These are phyloP conservation scores for Pseudocheirus occidentalis DNA, from an alignment of 2,797 vertebrate genomes.

Conservation along the genomic window DNA sequence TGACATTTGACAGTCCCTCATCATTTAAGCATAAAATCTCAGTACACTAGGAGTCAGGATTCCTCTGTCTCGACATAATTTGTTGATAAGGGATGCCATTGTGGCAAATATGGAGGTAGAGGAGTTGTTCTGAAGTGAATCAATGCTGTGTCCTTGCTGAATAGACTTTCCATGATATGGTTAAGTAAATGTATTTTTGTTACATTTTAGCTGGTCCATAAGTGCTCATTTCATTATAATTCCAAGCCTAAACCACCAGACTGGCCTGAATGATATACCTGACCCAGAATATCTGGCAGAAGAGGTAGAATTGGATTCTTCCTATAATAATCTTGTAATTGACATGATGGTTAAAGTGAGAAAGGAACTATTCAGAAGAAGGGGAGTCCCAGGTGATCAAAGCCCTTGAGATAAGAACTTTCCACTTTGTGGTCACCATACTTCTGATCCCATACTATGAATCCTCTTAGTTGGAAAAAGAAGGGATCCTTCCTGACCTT, in stretches of 20 bases:
- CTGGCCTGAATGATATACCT: background rate
- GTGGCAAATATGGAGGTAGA: background rate
- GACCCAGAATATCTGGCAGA: background rate
- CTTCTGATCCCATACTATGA: background rate
- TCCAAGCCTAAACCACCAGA: background rate
- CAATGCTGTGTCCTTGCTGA: background rate
- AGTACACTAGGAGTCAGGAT: background rate
- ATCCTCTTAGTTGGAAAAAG: background rate
- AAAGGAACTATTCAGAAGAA: background rate
- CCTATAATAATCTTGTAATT: background rate
- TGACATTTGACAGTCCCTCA: background rate
- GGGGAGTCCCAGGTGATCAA: background rate
- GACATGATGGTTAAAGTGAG: background rate
- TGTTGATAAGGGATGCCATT: background rate
- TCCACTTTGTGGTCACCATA: background rate
- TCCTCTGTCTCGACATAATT: background rate
- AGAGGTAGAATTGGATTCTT: background rate
- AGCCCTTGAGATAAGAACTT: background rate
- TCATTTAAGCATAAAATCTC: background rate
- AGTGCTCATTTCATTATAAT: background rate
- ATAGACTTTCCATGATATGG: background rate
- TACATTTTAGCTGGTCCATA: background rate
- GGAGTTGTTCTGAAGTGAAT: background rate
- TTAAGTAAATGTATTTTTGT: background rate
- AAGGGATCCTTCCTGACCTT: background rate